A percentile compares a stretch with the other conserved stretches of the same genome.
Evolutionary conservation across 2,888 invertebrate genomes (phyloP).

Genomic region (Parnassius orleans): DNA sequence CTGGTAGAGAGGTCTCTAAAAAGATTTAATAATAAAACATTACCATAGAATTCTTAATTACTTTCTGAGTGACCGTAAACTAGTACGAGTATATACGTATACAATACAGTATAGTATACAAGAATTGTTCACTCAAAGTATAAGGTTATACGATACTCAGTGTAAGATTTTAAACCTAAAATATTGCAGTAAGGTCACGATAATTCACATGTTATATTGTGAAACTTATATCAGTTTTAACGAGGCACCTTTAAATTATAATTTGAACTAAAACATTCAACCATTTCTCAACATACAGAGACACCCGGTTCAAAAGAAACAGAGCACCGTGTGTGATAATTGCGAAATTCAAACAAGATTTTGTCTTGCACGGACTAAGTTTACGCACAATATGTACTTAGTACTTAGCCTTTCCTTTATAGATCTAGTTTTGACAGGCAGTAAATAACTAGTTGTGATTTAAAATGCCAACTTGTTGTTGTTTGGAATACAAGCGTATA

Average conservation of each 20-base stretch:
- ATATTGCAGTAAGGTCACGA: too few species aligned
- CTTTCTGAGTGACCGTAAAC: too few species aligned
- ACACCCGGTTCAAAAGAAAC: conserved; percentile 19
- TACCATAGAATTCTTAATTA: too few species aligned
- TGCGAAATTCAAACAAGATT: conserved; percentile 23
- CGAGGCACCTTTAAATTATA: neutral
- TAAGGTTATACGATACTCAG: too few species aligned
- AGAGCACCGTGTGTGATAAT: conserved; percentile 19
- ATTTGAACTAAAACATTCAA: conserved; percentile 13
- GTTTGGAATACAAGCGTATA: neutral
- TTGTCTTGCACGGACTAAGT: conserved; percentile 4
- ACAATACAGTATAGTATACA: too few species aligned
- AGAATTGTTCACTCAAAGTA: too few species aligned
- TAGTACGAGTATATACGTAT: too few species aligned
- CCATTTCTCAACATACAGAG: conserved; percentile 12
- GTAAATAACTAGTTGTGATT: conserved; percentile 5
- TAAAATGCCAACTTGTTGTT: neutral
- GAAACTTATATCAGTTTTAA: too few species aligned
- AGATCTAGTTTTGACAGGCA: conserved; percentile 3
- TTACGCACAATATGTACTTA: conserved; percentile 1
- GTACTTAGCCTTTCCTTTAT: conserved; percentile 12
- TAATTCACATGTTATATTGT: too few species aligned
- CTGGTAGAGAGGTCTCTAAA: too few species aligned
- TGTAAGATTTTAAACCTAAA: too few species aligned
- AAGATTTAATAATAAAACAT: too few species aligned